Evolutionary conservation across 2,113 vertebrate genomes (phyloP).

Genomic region (Calypte anna): DNA sequence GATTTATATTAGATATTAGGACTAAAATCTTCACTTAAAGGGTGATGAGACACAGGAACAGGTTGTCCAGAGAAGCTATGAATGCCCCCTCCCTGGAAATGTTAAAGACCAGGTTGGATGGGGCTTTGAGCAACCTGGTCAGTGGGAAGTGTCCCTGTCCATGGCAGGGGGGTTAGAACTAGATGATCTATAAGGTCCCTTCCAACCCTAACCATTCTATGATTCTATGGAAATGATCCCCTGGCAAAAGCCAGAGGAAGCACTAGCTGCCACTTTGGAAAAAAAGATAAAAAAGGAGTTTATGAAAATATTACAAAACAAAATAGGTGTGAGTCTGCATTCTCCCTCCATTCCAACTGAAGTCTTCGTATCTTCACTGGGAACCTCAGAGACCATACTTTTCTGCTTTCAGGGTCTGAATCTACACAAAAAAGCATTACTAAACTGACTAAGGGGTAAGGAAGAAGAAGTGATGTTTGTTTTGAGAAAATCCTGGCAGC

Average conservation of each 20-base stretch:
- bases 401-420: not conserved
- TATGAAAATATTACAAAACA: not conserved
- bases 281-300: not conserved
- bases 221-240: not conserved
- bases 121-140: too few relatives aligned
- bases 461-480: not conserved
- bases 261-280: accelerated
- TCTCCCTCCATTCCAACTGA: not conserved
- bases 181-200: too few relatives aligned
- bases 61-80: too few relatives aligned
- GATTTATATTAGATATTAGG: too few relatives aligned
- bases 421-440: not conserved
- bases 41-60: too few relatives aligned
- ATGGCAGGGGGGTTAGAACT: too few relatives aligned
- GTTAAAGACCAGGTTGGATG: too few relatives aligned
- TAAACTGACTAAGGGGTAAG: not conserved
- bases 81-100: too few relatives aligned
- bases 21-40: too few relatives aligned
- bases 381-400: not conserved
- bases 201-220: too few relatives aligned
- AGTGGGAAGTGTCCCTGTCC: too few relatives aligned
- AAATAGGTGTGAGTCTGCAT: not conserved
- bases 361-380: not conserved
- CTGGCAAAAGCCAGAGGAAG: not conserved
- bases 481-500: not conserved